These are phyloP conservation scores for Crocidura indochinensis DNA, from an alignment of 2,797 vertebrate genomes.

Conservation along the genomic window DNA sequence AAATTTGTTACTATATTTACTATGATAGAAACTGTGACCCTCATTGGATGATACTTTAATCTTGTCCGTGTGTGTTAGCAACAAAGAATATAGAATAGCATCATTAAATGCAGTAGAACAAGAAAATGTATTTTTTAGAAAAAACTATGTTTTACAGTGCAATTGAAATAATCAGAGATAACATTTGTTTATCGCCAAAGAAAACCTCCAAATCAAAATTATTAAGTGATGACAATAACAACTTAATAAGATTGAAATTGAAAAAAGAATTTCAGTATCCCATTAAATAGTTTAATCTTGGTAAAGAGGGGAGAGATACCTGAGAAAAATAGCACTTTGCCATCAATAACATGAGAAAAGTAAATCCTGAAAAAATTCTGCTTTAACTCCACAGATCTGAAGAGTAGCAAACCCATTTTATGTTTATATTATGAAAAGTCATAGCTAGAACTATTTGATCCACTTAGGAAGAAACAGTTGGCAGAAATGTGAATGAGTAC, in stretches of 20 bases:
- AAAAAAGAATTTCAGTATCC: slow-evolving; percentile 15
- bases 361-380: not conserved
- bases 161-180: slow-evolving; percentile 13
- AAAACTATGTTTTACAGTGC: slow-evolving; percentile 25
- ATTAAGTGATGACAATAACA: slow-evolving; percentile 16
- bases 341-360: not conserved
- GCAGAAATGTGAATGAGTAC: not conserved
- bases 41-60: not conserved
- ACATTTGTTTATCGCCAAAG: not conserved
- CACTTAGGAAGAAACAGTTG: slow-evolving; percentile 37
- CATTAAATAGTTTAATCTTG: not conserved
- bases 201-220: slow-evolving; percentile 13
- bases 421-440: not conserved
- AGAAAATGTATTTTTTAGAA: slow-evolving; percentile 5
- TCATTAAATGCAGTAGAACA: not conserved
- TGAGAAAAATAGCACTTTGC: slow-evolving; percentile 16
- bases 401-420: not conserved
- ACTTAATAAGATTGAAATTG: slow-evolving; percentile 2
- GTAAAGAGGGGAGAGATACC: not conserved
- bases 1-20: not conserved
- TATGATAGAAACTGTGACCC: not conserved
- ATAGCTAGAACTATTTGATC: slow-evolving; percentile 35
- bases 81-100: not conserved
- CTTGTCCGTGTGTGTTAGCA: not conserved
- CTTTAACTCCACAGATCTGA: slow-evolving; percentile 35